Evolutionary conservation across 2,113 vertebrate genomes (phyloP), one percentile per base, ranked within the genome.

Genomic region (Cottus gobio): DNA sequence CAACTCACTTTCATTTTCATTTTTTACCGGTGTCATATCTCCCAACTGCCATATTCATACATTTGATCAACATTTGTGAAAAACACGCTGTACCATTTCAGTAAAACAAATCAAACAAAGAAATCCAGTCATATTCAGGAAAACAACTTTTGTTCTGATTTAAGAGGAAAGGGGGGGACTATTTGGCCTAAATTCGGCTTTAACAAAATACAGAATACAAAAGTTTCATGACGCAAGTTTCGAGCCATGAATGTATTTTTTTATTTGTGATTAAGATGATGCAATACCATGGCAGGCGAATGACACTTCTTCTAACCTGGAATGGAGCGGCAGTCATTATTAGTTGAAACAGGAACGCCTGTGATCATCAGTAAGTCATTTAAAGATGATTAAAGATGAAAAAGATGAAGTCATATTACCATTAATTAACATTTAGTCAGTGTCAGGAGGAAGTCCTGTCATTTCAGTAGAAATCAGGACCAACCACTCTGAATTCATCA

Each of bases 351-450:
- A 56, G 46, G 31, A 44, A n/a, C 42, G 48, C 12, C 18, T 56
- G 50, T 20, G 20, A 57, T 24, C 26, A 57, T 15, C 46, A 44
- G n/a, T 11, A 57, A 6, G 12, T 44, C 20, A 42, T 37, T 44
- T 11, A 63, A 42, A 42, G 37, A 11, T 39, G 7, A 39, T 39
- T 39, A 39, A 76, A 46, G 37, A 30, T 77, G 13, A 68, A 60
- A 11, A 48, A 77, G 46, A 79, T 84, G 64, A 74, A 75, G 30
- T 12, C 39, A 24, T 48, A 22, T 77, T 67, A 70, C 4, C 13
- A 69, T 65, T 62, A 66, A 74, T 70, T 77, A 42, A 50, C 57
- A 37, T 82, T 67, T 24, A 66, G 44, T 60, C 24, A 4, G 4
- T 5, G 9, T 58, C 16, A 50, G 20, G 56, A 44, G 37, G 26